phyloP scores from a whole-genome alignment of 2,797 vertebrate genomes.

The Todus mexicanus region DNA sequence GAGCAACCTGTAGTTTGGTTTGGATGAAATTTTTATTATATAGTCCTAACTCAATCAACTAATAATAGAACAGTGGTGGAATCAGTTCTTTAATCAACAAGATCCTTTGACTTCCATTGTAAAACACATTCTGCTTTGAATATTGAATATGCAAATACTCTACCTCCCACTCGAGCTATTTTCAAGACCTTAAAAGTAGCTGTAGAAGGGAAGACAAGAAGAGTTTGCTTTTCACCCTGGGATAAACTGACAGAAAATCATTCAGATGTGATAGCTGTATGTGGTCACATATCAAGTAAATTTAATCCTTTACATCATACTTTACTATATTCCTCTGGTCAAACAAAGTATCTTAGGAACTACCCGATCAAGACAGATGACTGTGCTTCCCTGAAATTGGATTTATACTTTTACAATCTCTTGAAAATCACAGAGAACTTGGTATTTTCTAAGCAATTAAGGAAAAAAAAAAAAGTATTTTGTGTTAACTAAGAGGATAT shows the following conservation, averaged over 20 bases:
- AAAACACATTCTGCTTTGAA: conserved; percentile 31
- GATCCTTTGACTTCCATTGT: conserved; percentile 45
- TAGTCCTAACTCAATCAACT: conserved; percentile 7
- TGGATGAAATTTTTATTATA: not conserved
- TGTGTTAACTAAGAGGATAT: not conserved
- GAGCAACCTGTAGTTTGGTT: not conserved
- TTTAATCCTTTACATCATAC: not conserved
- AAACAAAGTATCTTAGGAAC: not conserved
- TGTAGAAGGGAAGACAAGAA: conserved; percentile 3
- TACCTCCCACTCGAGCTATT: conserved; percentile 49
- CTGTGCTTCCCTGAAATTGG: not conserved
- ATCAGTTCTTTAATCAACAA: conserved; percentile 30
- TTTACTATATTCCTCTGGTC: not conserved
- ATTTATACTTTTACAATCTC: not conserved
- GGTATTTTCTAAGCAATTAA: not conserved
- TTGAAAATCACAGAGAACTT: not conserved
- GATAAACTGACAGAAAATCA: not conserved
- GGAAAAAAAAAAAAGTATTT: not conserved
- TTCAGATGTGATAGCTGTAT: not conserved
- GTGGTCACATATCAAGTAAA: not conserved
- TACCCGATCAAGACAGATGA: not conserved
- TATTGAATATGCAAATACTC: conserved; percentile 60
- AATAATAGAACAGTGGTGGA: conserved; percentile 36
- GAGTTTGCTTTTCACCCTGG: conserved; percentile 28
- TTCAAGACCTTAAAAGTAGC: conserved; percentile 49